Conservation (phyloP, 2,113 vertebrate species). For the Austrofundulus limnaeus region DNA sequence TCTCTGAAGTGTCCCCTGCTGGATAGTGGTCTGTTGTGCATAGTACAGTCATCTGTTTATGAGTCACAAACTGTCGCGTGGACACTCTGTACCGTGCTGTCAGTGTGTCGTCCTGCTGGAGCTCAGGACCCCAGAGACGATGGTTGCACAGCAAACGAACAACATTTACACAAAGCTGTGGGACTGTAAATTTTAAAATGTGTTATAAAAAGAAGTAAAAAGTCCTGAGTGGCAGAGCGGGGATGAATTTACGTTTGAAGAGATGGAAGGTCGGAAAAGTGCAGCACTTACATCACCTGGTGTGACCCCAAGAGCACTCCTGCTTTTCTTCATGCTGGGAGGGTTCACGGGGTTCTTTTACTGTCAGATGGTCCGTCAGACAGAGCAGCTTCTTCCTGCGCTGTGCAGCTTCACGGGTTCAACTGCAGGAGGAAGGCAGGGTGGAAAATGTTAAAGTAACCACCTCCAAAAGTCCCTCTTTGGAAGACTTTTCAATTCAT, state of each 20-base stretch:
- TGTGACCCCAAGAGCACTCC: constrained; percentile 86
- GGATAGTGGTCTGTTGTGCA: constrained; percentile 58
- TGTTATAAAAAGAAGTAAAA: constrained; percentile 3
- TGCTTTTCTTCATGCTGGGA: constrained; percentile 90
- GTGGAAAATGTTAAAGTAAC: constrained; percentile 10
- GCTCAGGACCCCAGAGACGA: constrained; percentile 8
- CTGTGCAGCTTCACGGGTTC: constrained; percentile 32
- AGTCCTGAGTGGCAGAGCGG: neutral
- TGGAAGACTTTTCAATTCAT: neutral
- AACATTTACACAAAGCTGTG: constrained; percentile 21
- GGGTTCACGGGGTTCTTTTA: constrained; percentile 20
- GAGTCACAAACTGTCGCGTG: constrained; percentile 54
- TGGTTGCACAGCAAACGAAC: neutral
- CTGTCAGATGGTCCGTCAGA: constrained; percentile 20
- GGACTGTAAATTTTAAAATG: constrained; percentile 23
- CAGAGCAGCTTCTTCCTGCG: constrained; percentile 26
- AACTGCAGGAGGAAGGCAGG: constrained; percentile 41
- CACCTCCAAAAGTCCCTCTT: neutral
- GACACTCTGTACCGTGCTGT: constrained; percentile 38
- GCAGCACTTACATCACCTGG: constrained; percentile 83
- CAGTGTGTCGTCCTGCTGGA: constrained; percentile 18
- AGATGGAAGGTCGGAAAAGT: constrained; percentile 28
- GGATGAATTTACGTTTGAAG: constrained; percentile 12
- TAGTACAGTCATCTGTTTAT: constrained; percentile 68
- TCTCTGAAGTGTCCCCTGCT: constrained; percentile 54